Conservation (phyloP, 2,797 vertebrate genomes). For the Syncerus caffer region DNA sequence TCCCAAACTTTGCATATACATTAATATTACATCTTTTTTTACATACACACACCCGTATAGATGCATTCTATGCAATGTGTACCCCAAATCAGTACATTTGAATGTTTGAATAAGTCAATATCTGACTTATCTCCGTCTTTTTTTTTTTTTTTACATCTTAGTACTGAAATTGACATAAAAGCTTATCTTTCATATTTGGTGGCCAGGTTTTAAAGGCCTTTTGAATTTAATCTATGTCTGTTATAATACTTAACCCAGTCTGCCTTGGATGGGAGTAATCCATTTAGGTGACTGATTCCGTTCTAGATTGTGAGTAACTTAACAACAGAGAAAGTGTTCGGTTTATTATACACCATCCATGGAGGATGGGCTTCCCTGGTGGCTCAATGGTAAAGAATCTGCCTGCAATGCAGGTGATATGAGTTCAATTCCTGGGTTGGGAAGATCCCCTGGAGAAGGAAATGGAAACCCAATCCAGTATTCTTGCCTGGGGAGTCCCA, state of each 20-base stretch:
- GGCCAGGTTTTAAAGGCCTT: not conserved
- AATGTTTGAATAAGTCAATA: not conserved
- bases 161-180: not conserved
- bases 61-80: not conserved
- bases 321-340: not conserved
- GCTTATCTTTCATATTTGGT: not conserved
- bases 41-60: no score
- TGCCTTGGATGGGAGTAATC: not conserved
- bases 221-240: not conserved
- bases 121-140: not conserved
- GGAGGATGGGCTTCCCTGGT: not conserved
- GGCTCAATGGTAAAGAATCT: not conserved
- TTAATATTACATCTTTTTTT: not conserved
- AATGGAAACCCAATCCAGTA: not conserved
- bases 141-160: not conserved
- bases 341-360: not conserved
- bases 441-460: not conserved
- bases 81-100: not conserved
- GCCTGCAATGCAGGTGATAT: not conserved
- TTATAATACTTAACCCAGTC: not conserved
- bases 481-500: not conserved
- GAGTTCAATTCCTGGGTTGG: not conserved
- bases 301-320: not conserved
- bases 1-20: not conserved
- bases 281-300: not conserved